Evolutionary conservation across 2,113 vertebrate genomes (phyloP).

Genomic region (Bubo blakistoni): DNA sequence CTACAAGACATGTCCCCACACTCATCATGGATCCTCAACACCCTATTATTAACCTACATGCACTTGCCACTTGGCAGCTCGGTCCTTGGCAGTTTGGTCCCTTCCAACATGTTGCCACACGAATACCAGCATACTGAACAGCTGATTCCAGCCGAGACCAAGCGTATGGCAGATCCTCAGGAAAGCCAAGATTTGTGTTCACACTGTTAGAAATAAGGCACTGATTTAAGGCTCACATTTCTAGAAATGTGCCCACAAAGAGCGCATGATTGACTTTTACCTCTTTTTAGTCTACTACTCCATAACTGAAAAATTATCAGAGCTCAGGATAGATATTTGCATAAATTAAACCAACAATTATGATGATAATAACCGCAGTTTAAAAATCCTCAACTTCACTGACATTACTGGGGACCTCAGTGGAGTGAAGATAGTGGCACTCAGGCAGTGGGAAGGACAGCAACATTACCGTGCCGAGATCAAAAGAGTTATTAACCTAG

Average conservation of each 20-base stretch:
- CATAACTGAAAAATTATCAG: neutral
- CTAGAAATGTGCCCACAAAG: neutral
- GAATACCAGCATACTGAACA: rapidly evolving
- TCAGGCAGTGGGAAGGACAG: neutral
- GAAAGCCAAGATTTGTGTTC: neutral
- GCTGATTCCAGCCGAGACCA: neutral
- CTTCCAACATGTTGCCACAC: rapidly evolving
- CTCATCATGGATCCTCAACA: neutral
- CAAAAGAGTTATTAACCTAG: neutral
- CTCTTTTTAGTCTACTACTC: neutral
- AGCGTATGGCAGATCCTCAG: neutral
- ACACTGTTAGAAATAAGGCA: neutral
- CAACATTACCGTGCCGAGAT: neutral
- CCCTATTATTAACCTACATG: neutral
- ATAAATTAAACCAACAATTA: constrained; percentile 13
- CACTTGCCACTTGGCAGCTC: neutral
- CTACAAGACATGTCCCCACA: neutral
- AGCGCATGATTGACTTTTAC: neutral
- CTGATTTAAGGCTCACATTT: neutral
- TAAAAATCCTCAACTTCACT: neutral
- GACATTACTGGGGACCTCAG: neutral
- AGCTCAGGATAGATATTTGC: neutral
- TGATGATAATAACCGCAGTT: neutral
- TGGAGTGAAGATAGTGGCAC: neutral
- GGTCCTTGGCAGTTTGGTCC: neutral